phyloP scores from a whole-genome alignment of 2,113 vertebrate species.

The Opisthocomus hoazin region DNA sequence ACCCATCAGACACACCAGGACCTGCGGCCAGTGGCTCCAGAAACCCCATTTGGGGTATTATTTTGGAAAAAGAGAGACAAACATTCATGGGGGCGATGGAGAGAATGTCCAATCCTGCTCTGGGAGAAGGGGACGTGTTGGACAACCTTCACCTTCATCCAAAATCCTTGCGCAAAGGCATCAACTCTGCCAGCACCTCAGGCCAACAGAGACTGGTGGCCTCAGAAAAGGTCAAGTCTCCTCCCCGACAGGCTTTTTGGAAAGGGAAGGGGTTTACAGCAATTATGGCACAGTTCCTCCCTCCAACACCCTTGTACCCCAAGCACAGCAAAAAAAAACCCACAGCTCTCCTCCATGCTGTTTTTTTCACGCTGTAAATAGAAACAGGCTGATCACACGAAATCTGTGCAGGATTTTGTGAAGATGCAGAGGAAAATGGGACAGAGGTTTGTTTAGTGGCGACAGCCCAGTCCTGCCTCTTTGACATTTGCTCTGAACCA shows the following conservation, averaged over 20 bases:
- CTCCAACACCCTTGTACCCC: not conserved
- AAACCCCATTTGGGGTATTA: rapidly evolving
- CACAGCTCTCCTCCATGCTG: not conserved
- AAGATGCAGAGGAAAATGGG: not conserved
- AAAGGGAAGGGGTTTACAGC: not conserved
- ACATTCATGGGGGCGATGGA: not conserved
- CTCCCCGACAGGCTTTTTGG: not conserved
- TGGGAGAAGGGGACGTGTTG: rapidly evolving
- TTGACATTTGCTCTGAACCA: constrained; percentile 53
- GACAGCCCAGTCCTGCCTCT: constrained; percentile 1
- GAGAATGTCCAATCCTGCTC: not conserved
- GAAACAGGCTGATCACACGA: not conserved
- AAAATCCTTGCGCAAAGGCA: not conserved
- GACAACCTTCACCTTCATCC: not conserved
- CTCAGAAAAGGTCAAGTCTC: not conserved
- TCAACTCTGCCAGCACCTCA: not conserved
- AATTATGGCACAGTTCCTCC: not conserved
- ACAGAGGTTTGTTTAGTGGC: constrained; percentile 27
- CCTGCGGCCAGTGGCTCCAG: not conserved
- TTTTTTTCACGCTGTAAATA: not conserved
- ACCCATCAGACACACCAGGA: not conserved
- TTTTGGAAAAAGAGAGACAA: not conserved
- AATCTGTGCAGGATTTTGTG: not conserved
- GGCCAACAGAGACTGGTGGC: not conserved
- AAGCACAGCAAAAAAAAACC: not conserved